Conservation (phyloP, 2,113 vertebrate genomes). For the Anoplopoma fimbria region DNA sequence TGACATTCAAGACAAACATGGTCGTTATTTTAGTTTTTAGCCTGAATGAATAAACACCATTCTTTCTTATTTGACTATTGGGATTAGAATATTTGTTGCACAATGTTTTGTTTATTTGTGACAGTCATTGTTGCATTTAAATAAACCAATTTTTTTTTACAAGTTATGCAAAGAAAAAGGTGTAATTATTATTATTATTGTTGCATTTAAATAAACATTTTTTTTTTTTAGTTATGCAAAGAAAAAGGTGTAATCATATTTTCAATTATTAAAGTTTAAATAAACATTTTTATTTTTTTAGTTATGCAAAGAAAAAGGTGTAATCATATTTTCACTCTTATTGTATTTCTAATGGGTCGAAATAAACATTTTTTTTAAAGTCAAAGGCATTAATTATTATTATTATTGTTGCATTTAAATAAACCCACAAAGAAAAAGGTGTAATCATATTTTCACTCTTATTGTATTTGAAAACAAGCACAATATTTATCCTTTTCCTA, state of each 20-base stretch:
- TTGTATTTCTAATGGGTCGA: background rate
- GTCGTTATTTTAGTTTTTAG: background rate
- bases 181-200: background rate
- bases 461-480: no score
- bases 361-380: no score
- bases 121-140: background rate
- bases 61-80: background rate
- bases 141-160: no score
- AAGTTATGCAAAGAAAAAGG: background rate
- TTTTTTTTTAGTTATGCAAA: no score
- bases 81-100: no score
- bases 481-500: no score
- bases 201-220: background rate
- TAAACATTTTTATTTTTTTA: no score
- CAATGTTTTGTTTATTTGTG: background rate
- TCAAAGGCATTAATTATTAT: background rate
- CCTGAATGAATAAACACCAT: background rate
- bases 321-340: background rate
- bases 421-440: no score
- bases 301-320: background rate
- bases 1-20: background rate
- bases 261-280: no score
- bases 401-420: no score
- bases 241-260: background rate
- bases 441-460: no score